Evolutionary conservation across 2,888 invertebrate genomes (phyloP).

Genomic region (Piscicola geometra): DNA sequence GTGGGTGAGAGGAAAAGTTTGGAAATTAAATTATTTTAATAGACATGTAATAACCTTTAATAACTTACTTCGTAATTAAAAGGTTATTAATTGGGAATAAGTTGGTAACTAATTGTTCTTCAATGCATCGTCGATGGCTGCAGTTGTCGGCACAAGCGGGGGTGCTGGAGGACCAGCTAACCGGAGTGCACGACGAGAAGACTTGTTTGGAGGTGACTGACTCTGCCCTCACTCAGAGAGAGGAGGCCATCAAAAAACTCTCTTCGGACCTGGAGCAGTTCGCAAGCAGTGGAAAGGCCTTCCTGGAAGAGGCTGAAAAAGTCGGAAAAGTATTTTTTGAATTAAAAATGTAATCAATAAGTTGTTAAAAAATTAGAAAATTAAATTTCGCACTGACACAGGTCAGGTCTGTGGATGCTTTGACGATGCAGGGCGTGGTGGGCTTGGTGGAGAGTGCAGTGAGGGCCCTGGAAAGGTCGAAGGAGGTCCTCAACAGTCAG

Average conservation of each 20-base stretch:
- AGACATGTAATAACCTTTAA: too few species aligned
- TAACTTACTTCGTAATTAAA: too few species aligned
- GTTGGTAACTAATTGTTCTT: too few species aligned
- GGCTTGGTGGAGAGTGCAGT: constrained; percentile 30
- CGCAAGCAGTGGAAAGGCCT: constrained; percentile 64
- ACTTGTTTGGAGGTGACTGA: constrained; percentile 59
- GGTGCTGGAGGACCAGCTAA: constrained; percentile 63
- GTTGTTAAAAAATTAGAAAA: not conserved
- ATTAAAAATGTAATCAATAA: not conserved
- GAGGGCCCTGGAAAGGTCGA: constrained; percentile 49
- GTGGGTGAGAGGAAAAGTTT: constrained; percentile 44
- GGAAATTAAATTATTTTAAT: constrained; percentile 1
- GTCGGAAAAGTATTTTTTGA: constrained; percentile 32
- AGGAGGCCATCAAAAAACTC: constrained; percentile 66
- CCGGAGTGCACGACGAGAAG: constrained; percentile 54
- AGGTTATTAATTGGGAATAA: too few species aligned
- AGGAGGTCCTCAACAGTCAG: constrained; percentile 61
- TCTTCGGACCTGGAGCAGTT: constrained; percentile 66
- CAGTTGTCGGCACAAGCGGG: constrained; percentile 65
- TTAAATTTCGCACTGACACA: not conserved
- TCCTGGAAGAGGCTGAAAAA: constrained; percentile 43
- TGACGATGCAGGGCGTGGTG: constrained; percentile 8
- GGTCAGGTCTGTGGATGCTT: constrained; percentile 21
- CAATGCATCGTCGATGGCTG: too few species aligned
- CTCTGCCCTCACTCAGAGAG: constrained; percentile 55